Percentiles rank a stretch among this genome's conserved stretches.
Evolutionary conservation across 2,113 vertebrate species (phyloP).

Genomic region (Potamarius usumacintae): DNA sequence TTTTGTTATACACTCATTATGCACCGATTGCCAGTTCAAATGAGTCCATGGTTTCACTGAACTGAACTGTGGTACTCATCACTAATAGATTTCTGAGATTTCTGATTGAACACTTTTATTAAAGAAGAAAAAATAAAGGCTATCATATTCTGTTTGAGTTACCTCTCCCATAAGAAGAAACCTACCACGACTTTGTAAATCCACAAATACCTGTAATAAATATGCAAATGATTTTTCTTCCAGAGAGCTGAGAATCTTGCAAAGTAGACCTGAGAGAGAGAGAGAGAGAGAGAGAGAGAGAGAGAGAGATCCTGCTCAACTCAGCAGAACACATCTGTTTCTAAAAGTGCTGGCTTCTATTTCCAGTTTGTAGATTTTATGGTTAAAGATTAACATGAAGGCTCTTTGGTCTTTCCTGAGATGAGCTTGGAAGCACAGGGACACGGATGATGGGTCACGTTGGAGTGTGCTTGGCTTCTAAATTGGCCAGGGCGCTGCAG

Average conservation of each 20-base stretch:
- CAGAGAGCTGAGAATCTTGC: conserved; percentile 32
- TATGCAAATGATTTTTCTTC: conserved; percentile 52
- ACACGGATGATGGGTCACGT: background rate
- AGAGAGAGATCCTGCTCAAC: conserved; percentile 59
- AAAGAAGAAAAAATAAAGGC: background rate
- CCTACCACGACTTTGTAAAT: background rate
- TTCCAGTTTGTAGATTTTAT: conserved; percentile 52
- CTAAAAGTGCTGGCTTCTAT: conserved; percentile 64
- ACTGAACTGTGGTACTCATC: background rate
- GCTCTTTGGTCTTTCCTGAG: conserved; percentile 53
- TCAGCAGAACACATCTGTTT: conserved; percentile 62
- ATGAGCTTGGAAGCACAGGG: background rate
- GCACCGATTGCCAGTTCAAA: conserved; percentile 13
- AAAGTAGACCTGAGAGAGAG: conserved; percentile 50
- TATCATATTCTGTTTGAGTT: background rate
- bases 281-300: conserved; percentile 41
- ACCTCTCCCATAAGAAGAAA: background rate
- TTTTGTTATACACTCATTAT: conserved; percentile 24
- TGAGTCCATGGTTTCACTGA: background rate
- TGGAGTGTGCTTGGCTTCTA: background rate
- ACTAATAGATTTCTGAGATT: background rate
- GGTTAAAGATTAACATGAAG: conserved; percentile 75
- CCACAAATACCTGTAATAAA: conserved; percentile 26
- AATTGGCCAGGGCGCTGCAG: background rate
- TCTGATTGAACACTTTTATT: background rate